phyloP scores from a whole-genome alignment of 2,797 vertebrate species.

The Odontamblyopus lacepedii region DNA sequence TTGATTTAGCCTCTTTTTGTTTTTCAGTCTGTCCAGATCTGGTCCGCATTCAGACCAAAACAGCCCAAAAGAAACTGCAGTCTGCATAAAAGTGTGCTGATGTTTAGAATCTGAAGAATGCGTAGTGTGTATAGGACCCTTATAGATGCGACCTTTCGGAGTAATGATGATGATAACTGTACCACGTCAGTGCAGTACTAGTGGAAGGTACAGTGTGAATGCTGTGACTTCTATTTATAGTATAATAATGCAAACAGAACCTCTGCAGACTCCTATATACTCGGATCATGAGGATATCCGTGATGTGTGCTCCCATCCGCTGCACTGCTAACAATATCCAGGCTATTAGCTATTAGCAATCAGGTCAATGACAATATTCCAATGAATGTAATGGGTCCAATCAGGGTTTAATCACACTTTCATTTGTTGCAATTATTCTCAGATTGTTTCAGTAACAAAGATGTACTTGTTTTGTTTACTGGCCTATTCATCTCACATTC shows the following conservation, averaged over 20 bases:
- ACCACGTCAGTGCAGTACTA: background rate
- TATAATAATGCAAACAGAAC: background rate
- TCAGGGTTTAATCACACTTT: conserved; percentile 22
- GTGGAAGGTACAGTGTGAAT: conserved; percentile 19
- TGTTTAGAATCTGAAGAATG: background rate
- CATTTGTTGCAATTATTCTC: conserved; percentile 9
- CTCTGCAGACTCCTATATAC: background rate
- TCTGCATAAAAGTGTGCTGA: too few species aligned
- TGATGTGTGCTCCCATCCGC: conserved; percentile 1
- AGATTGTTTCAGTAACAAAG: background rate
- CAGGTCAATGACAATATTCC: conserved; percentile 16
- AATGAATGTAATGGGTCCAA: conserved; percentile 18
- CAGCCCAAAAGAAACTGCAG: too few species aligned
- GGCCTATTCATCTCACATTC: conserved; percentile 6
- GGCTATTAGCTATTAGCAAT: background rate
- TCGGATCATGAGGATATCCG: conserved; percentile 9
- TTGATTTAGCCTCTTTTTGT: too few species aligned
- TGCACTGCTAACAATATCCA: conserved; percentile 1
- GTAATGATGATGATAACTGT: conserved; percentile 21
- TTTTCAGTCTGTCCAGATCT: too few species aligned
- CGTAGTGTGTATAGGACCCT: background rate
- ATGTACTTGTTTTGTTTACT: background rate
- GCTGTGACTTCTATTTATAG: background rate
- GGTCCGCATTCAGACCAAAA: too few species aligned
- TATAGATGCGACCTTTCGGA: background rate